Evolutionary conservation across 2,797 vertebrate genomes (phyloP).

Genomic region (Danionella dracula): DNA sequence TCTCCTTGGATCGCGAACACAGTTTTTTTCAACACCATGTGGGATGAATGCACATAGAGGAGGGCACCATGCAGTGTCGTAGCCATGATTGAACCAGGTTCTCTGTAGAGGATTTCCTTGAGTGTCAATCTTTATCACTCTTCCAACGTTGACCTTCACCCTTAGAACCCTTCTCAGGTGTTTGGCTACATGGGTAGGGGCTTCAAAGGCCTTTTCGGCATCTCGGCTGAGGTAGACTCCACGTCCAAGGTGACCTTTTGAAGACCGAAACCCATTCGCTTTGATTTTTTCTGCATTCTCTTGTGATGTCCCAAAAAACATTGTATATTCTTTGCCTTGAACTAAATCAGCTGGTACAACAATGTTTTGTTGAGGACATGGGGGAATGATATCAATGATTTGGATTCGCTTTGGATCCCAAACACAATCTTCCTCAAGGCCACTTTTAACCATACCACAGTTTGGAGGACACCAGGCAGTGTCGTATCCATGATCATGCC

Average conservation of each 20-base stretch:
- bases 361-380: not conserved
- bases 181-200: not conserved
- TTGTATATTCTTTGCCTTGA: constrained; percentile 40
- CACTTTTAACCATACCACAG: constrained; percentile 35
- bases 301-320: constrained; percentile 61
- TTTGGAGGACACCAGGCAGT: constrained; percentile 60
- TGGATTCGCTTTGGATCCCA: constrained; percentile 50
- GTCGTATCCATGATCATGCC: constrained; percentile 38
- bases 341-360: not conserved
- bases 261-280: not conserved
- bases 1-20: constrained; percentile 50
- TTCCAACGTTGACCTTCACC: constrained; percentile 51
- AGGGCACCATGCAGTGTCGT: constrained; percentile 61
- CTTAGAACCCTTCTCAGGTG: constrained; percentile 42
- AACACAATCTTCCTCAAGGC: constrained; percentile 57
- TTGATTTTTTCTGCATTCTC: not conserved
- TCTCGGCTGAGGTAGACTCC: constrained; percentile 67
- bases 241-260: constrained; percentile 47
- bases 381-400: not conserved
- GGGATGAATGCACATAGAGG: constrained; percentile 25
- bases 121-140: constrained; percentile 43
- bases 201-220: constrained; percentile 53
- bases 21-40: constrained; percentile 48
- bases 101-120: constrained; percentile 43
- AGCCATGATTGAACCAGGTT: constrained; percentile 43